Conservation (phyloP, 2,888 invertebrate genomes). For the Baronia brevicornis region DNA sequence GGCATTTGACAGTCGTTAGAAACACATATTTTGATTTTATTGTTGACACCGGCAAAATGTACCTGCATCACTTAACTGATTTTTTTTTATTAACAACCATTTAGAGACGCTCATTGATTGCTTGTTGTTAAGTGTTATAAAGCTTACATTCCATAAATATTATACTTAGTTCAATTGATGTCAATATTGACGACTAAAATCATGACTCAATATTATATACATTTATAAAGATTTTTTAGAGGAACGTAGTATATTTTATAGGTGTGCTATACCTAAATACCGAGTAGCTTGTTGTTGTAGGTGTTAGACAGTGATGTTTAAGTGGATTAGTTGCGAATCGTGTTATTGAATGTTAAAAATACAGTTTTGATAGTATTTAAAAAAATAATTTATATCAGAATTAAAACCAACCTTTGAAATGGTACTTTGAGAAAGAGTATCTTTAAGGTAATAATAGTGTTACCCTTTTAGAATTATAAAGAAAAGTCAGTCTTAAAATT, state of each 20-base stretch:
- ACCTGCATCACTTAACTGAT: no score
- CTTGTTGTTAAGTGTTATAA: slow-evolving; percentile 29
- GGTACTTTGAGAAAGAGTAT: slow-evolving; percentile 49
- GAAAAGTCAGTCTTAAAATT: slow-evolving; percentile 19
- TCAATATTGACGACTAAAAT: slow-evolving; percentile 34
- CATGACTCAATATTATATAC: slow-evolving; percentile 52
- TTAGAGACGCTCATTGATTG: slow-evolving; percentile 21
- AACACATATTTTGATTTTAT: not conserved
- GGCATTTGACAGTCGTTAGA: not conserved
- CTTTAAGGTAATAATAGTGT: slow-evolving; percentile 24
- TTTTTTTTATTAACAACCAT: no score
- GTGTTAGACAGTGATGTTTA: slow-evolving; percentile 50
- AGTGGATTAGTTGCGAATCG: slow-evolving; percentile 38
- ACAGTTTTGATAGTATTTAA: slow-evolving; percentile 22
- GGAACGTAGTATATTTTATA: slow-evolving; percentile 37
- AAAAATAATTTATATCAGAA: slow-evolving; percentile 19
- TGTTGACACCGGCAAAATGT: not conserved
- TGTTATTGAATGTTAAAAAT: slow-evolving; percentile 21
- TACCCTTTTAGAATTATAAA: slow-evolving; percentile 17
- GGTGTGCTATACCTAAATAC: slow-evolving; percentile 27
- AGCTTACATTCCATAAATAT: slow-evolving; percentile 39
- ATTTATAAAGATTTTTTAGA: slow-evolving; percentile 65
- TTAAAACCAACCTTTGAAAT: slow-evolving; percentile 50
- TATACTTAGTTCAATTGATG: slow-evolving; percentile 45
- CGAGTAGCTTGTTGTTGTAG: slow-evolving; percentile 38